Evolutionary conservation across 2,797 vertebrate genomes (phyloP).

Genomic region (Carapus acus): DNA sequence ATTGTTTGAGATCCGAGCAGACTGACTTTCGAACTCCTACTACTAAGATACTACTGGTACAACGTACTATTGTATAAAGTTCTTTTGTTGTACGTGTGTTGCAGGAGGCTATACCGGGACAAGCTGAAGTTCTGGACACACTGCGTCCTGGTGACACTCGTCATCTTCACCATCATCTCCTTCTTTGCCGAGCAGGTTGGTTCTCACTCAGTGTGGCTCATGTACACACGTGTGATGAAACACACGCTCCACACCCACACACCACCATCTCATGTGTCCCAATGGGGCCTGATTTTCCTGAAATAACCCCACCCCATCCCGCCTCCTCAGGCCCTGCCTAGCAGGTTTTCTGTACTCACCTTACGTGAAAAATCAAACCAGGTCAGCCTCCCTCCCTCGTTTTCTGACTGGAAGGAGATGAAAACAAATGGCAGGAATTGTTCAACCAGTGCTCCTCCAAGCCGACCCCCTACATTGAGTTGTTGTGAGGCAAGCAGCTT

Average conservation of each 20-base stretch:
- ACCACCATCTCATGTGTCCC: constrained; percentile 30
- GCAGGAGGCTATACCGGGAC: constrained; percentile 92
- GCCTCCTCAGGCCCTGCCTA: constrained; percentile 19
- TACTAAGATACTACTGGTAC: no score
- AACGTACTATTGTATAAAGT: no score
- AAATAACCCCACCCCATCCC: constrained; percentile 33
- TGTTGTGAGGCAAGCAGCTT: constrained; percentile 13
- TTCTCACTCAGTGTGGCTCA: not conserved
- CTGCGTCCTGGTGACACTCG: constrained; percentile 88
- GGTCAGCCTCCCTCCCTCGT: not conserved
- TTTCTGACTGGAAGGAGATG: constrained; percentile 5
- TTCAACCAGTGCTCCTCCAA: constrained; percentile 10
- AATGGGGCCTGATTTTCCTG: constrained; percentile 30
- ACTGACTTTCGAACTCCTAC: no score
- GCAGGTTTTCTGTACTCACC: not conserved
- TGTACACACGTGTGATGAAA: no score
- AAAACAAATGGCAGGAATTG: constrained; percentile 15
- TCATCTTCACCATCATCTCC: constrained; percentile 92
- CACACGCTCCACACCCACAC: not conserved
- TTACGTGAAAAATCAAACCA: not conserved
- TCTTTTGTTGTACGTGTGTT: constrained; percentile 16
- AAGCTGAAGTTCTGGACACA: constrained; percentile 99
- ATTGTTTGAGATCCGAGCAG: no score
- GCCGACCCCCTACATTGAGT: constrained; percentile 22
- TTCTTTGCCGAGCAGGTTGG: constrained; percentile 98